Evolutionary conservation across 2,888 invertebrate species (phyloP), one percentile per base, ranked within the genome.

Genomic region (Lycaena phlaeas): DNA sequence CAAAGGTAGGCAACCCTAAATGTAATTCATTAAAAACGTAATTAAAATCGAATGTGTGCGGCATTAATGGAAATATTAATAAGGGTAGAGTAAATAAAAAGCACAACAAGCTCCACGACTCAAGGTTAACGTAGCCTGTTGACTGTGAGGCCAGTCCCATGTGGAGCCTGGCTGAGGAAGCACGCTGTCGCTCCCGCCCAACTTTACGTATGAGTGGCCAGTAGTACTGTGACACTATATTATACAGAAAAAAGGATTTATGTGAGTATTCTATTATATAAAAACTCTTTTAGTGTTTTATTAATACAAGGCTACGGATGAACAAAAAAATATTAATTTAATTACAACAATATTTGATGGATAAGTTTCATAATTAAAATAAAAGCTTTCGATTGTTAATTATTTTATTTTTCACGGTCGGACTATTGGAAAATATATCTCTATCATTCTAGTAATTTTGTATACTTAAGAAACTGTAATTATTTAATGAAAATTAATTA

Each of bases 71-170:
- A 27, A 4, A 18, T 38, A 27, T 6, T 26, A 28, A 18, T 38
- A 28, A 38, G 34, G 14, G 12, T 12, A 22, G 22, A 22, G 18
- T 36, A 36, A 18, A 36, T 36, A 25, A 11, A 36, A 36, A 36
- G 36, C 36, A 36, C 25, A 36, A 36, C 36, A 36, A 36, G 22
- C 22, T 5, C 2, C 18, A 18, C 17, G 22, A 25, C 11, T 30
- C 39, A 39, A 39, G 39, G 39, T 39, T 30, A 25, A 25, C 18
- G 39, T 31, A 9, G 36, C 36, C 36, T 36, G 38, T 27, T 38
- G 26, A 29, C 14, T 14, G 11, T 27, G 37, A 39, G 42, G 10
- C 31, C 45, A 45, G 45, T 45, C 40, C 40, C 31, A 42, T 34
- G 30, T 42, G 28, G 40, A 36, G 37, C 30, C 37, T 10, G 14